A percentile compares a stretch with the other conserved stretches of the same genome.
These are phyloP conservation scores for Orius insidiosus DNA, from an alignment of 1,140 invertebrate genomes.

Conservation along the genomic window DNA sequence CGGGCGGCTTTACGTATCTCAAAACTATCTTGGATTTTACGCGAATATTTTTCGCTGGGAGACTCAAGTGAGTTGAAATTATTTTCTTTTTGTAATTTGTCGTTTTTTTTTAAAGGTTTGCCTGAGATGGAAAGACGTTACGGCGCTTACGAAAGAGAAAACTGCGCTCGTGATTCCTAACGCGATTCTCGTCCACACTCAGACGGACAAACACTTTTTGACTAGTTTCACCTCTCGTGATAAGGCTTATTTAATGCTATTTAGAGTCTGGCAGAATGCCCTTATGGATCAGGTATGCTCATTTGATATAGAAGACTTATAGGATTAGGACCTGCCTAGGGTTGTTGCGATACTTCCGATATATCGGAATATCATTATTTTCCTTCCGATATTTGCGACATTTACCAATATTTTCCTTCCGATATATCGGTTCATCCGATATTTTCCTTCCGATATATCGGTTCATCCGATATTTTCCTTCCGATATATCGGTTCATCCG, in stretches of 20 bases:
- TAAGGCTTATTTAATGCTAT: constrained; percentile 87
- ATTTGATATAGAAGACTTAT: no score
- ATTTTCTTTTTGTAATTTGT: constrained; percentile 1
- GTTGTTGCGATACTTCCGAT: no score
- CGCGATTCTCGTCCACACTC: constrained; percentile 73
- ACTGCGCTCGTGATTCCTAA: constrained; percentile 88
- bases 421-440: no score
- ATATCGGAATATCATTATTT: no score
- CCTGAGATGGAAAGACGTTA: constrained; percentile 74
- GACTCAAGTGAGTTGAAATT: constrained; percentile 46
- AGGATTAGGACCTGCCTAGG: no score
- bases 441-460: no score
- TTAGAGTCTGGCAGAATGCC: constrained; percentile 89
- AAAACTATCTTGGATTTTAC: constrained; percentile 88
- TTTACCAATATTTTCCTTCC: no score
- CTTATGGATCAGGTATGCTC: constrained; percentile 62
- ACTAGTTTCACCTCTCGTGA: constrained; percentile 82
- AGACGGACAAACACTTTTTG: constrained; percentile 77
- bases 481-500: no score
- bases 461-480: no score
- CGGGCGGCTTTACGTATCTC: constrained; percentile 78
- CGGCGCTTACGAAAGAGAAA: constrained; percentile 82
- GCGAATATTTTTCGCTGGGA: constrained; percentile 93
- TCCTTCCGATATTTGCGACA: no score
- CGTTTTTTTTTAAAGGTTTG: constrained; percentile 30